These are phyloP conservation scores for Cantharis nigra DNA, from an alignment of 2,888 invertebrate genomes.

Conservation along the genomic window DNA sequence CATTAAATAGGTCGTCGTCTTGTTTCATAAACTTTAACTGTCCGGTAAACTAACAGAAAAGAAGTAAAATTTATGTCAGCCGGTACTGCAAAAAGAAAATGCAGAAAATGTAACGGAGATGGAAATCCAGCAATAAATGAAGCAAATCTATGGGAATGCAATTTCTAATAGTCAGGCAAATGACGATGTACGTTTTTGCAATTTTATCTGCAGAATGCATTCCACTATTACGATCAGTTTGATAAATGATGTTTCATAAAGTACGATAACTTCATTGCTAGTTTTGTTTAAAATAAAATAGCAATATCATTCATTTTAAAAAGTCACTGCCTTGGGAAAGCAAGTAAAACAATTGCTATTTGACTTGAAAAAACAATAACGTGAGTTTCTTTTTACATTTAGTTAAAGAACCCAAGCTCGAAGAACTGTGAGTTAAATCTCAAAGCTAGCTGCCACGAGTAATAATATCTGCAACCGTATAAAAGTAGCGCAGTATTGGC, in stretches of 20 bases:
- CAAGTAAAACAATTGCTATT: neutral
- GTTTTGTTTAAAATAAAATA: neutral
- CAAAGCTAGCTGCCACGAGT: too few species aligned
- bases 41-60: neutral
- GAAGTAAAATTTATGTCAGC: neutral
- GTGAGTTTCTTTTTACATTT: too few species aligned
- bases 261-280: neutral
- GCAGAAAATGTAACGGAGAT: neutral
- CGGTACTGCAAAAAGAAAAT: neutral
- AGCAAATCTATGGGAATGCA: neutral
- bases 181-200: neutral
- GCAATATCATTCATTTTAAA: neutral
- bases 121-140: neutral
- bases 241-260: neutral
- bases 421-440: too few species aligned
- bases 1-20: neutral
- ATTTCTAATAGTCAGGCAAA: neutral
- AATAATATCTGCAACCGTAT: too few species aligned
- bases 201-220: neutral
- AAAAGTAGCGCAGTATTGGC: too few species aligned
- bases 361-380: too few species aligned
- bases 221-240: neutral
- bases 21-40: neutral
- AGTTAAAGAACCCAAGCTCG: too few species aligned
- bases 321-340: neutral